Conservation (phyloP, 2,113 vertebrate species). For the Taurulus bubalis region DNA sequence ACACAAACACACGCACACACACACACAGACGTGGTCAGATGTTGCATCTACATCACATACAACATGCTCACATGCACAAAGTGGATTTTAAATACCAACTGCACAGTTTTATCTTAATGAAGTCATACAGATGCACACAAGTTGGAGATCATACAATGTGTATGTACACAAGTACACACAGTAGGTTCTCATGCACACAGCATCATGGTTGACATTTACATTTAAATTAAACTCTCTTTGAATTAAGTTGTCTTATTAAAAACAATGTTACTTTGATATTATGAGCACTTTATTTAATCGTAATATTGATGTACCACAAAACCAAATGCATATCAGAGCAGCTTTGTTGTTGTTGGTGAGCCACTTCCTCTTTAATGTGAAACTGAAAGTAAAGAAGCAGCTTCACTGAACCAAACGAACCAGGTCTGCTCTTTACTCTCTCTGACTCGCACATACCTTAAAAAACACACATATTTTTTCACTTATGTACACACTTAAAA, state of each 20-base stretch:
- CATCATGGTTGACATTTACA: not conserved
- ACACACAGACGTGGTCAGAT: not conserved
- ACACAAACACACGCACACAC: not conserved
- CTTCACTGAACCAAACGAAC: constrained; percentile 29
- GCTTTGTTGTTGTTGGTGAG: constrained; percentile 7
- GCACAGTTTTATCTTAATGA: constrained; percentile 16
- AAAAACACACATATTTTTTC: not conserved
- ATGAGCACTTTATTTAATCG: not conserved
- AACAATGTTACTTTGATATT: not conserved
- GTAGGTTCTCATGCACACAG: not conserved
- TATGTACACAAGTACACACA: constrained; percentile 14
- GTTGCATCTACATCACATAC: constrained; percentile 20
- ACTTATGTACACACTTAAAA: constrained; percentile 14
- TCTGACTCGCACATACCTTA: not conserved
- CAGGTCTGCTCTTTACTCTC: constrained; percentile 7
- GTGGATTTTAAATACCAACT: constrained; percentile 40
- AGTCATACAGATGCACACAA: constrained; percentile 14
- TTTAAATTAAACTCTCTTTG: not conserved
- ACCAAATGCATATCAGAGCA: not conserved
- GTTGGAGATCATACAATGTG: constrained; percentile 30
- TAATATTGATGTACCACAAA: constrained; percentile 1
- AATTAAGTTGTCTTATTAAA: not conserved
- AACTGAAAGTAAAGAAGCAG: constrained; percentile 8
- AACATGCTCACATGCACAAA: constrained; percentile 47
- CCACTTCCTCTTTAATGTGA: constrained; percentile 19